Base-by-base conservation (phyloP, 2,113 vertebrate species). In the Neolamprologus toae region DNA sequence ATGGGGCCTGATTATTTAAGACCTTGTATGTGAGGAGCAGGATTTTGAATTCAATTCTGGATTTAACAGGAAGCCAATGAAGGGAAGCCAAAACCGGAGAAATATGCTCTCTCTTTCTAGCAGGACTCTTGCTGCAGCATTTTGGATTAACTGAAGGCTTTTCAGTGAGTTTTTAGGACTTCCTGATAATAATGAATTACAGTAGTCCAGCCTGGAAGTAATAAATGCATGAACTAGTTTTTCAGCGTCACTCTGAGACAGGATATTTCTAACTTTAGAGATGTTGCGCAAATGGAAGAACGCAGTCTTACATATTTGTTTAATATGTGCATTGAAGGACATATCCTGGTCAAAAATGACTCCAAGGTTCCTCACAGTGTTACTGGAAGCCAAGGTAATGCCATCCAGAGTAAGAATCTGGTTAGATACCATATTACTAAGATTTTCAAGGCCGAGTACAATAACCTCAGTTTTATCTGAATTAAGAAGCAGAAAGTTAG, bases 141-240 rank as follows among this genome's bases (percentile, higher is more conserved):
- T 42, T 42, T 42, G 40, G 40, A 42, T 42, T 42, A 13, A 0
- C 3, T 42, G 40, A 13, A 42, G 40, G 40, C 12, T 42, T 42
- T 42, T 42, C 40, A 42, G 40, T 0, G 5, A 45, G 42, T 0
- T 45, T 47, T 47, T 47, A 0, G 45, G 45, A 47, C 45, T 0
- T 45, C 42, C 13, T 47, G 6, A 47, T 45, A 45, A 45, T 45
- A 45, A 47, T 16, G 45, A 47, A 47, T 16, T 47, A 0, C 7
- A 49, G 47, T 17, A 0, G 4, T 47, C 45, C 7, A 47, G 14
- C 14, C 16, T 49, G 8, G 17, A 49, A 49, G 47, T 49, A 49
- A 49, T 19, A 49, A 49, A 49, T 9, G 8, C 17, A 19, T 49
- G 17, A 51, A 51, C 17, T 51, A 51, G 8, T 51, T 51, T 51